These are phyloP conservation scores for Entomobrya multifasciata DNA, from an alignment of 2,888 invertebrate species.

Conservation along the genomic window DNA sequence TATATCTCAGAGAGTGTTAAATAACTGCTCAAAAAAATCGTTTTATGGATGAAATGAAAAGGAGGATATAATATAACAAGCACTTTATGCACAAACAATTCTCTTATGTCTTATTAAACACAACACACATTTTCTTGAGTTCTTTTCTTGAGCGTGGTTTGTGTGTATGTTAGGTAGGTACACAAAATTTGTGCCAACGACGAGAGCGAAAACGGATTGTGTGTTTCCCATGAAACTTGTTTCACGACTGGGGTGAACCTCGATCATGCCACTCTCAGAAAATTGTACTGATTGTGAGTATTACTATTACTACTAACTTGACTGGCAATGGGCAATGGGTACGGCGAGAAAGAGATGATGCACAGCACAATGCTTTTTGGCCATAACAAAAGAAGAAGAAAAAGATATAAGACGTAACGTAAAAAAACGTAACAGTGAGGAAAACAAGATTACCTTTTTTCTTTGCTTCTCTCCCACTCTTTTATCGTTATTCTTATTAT, in stretches of 20 bases:
- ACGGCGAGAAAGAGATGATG: neutral
- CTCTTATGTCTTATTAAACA: no score
- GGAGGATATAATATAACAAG: constrained; percentile 32
- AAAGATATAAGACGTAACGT: constrained; percentile 1
- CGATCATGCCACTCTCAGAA: constrained; percentile 56
- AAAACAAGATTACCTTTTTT: neutral
- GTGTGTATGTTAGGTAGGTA: neutral
- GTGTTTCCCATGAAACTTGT: constrained; percentile 74
- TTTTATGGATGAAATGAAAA: constrained; percentile 35
- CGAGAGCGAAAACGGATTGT: constrained; percentile 70
- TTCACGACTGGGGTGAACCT: constrained; percentile 71
- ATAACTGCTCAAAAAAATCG: neutral
- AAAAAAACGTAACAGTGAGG: no score
- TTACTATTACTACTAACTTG: no score
- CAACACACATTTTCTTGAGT: no score
- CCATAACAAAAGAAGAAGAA: constrained; percentile 29
- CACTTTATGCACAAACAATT: constrained; percentile 36
- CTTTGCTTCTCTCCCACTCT: neutral
- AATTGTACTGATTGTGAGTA: no score
- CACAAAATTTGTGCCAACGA: constrained; percentile 1
- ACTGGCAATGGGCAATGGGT: neutral
- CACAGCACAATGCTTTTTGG: neutral
- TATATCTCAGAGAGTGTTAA: no score
- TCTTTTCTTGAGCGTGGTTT: no score
- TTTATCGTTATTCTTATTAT: neutral